These are phyloP conservation scores for Phymastichus coffea DNA, from an alignment of 1,140 invertebrate species.

Conservation along the genomic window DNA sequence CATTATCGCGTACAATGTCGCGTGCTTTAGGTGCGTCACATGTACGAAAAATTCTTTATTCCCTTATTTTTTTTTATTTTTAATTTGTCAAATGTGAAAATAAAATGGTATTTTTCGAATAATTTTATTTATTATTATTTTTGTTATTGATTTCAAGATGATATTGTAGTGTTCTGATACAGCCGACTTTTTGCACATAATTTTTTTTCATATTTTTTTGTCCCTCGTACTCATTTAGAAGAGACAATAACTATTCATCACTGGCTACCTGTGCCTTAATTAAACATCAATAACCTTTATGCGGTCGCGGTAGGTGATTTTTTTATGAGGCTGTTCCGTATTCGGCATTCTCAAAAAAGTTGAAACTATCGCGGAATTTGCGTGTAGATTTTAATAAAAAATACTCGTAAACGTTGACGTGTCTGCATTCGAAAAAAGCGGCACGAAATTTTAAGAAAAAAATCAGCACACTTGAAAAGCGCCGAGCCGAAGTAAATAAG, in stretches of 20 bases:
- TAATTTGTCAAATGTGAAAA: neutral
- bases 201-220: neutral
- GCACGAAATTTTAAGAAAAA: no score
- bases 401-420: no score
- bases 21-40: no score
- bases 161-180: no score
- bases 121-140: constrained; percentile 4
- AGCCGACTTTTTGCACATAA: neutral
- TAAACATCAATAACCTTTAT: constrained; percentile 34
- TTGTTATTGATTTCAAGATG: neutral
- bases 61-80: neutral
- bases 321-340: constrained; percentile 37
- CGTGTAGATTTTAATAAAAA: no score
- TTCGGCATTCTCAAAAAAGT: no score
- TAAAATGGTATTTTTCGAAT: neutral
- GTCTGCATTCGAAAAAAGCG: no score
- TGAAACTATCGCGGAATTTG: no score
- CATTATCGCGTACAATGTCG: no score
- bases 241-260: constrained; percentile 21
- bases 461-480: no score
- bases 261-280: constrained; percentile 42
- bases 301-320: constrained; percentile 37
- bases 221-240: neutral
- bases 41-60: no score
- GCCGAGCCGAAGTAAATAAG: no score